A percentile compares a stretch with the other conserved stretches of the same genome.
Conservation (phyloP, 2,888 invertebrate genomes). For the Arenicola marina region DNA sequence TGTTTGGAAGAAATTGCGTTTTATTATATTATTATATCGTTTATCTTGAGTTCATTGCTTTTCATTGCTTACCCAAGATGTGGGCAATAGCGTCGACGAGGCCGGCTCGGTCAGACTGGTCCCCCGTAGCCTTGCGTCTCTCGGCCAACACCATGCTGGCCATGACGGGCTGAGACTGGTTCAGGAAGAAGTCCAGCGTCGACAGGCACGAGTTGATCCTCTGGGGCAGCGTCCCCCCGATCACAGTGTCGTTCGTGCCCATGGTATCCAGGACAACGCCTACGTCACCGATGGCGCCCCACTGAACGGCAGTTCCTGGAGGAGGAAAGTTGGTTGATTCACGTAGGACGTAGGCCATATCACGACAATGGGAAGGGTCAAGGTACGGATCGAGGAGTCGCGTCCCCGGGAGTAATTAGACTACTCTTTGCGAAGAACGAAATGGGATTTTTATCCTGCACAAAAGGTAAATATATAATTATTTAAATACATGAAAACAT, state of each 20-base stretch:
- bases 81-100: slow-evolving; percentile 82
- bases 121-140: slow-evolving; percentile 69
- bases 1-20: too few relatives aligned
- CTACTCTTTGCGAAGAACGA: too few relatives aligned
- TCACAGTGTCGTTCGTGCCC: slow-evolving; percentile 84
- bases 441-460: too few relatives aligned
- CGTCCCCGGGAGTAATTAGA: too few relatives aligned
- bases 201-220: slow-evolving; percentile 89
- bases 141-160: slow-evolving; percentile 81
- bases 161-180: slow-evolving; percentile 69
- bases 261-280: slow-evolving; percentile 88
- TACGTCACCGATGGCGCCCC: slow-evolving; percentile 99
- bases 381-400: too few relatives aligned
- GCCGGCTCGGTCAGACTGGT: slow-evolving; percentile 65
- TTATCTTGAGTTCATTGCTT: too few relatives aligned
- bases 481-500: too few relatives aligned
- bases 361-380: too few relatives aligned
- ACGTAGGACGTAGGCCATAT: too few relatives aligned
- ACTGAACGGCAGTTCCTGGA: slow-evolving; percentile 81
- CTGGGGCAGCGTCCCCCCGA: slow-evolving; percentile 95
- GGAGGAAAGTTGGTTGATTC: too few relatives aligned
- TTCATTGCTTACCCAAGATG: slow-evolving; percentile 72
- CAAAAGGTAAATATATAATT: too few relatives aligned
- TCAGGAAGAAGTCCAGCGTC: slow-evolving; percentile 87
- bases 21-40: too few relatives aligned